Percentiles rank a stretch among this genome's conserved stretches.
Conservation (phyloP, 2,888 invertebrate species). For the Suillia variegata region DNA sequence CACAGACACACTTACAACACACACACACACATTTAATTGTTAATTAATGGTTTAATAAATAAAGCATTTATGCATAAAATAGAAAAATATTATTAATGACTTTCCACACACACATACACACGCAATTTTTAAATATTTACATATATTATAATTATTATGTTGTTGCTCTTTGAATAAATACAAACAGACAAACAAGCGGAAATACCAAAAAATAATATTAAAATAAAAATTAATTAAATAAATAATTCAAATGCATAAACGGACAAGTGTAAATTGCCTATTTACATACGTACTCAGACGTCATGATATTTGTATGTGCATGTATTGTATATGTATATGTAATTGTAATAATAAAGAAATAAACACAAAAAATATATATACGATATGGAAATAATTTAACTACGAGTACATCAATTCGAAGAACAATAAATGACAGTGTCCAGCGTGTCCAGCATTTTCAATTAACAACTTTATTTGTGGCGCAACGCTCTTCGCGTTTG, state of each 20-base stretch:
- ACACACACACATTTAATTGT: slow-evolving; percentile 34
- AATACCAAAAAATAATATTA: slow-evolving; percentile 15
- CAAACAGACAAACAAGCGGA: too few species aligned
- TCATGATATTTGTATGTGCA: slow-evolving; percentile 1
- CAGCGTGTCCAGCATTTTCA: neutral
- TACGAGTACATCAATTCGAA: too few species aligned
- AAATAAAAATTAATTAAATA: slow-evolving; percentile 4
- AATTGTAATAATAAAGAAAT: slow-evolving; percentile 8
- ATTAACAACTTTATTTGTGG: neutral
- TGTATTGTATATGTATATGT: neutral
- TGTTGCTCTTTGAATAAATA: slow-evolving; percentile 10
- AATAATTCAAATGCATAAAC: neutral
- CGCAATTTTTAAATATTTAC: too few species aligned
- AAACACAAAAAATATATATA: neutral
- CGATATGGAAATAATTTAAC: slow-evolving; percentile 8
- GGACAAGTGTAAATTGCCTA: neutral
- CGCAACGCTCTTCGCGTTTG: neutral
- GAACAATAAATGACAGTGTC: too few species aligned
- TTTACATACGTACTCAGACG: too few species aligned
- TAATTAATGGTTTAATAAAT: slow-evolving; percentile 47
- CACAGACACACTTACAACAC: slow-evolving; percentile 1
- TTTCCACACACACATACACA: too few species aligned
- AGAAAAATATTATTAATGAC: slow-evolving; percentile 22
- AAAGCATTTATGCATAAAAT: slow-evolving; percentile 35
- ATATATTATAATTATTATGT: neutral